A percentile compares a stretch with the other conserved stretches of the same genome.
phyloP scores from a whole-genome alignment of 2,888 invertebrate species.

The Protonemura montana region DNA sequence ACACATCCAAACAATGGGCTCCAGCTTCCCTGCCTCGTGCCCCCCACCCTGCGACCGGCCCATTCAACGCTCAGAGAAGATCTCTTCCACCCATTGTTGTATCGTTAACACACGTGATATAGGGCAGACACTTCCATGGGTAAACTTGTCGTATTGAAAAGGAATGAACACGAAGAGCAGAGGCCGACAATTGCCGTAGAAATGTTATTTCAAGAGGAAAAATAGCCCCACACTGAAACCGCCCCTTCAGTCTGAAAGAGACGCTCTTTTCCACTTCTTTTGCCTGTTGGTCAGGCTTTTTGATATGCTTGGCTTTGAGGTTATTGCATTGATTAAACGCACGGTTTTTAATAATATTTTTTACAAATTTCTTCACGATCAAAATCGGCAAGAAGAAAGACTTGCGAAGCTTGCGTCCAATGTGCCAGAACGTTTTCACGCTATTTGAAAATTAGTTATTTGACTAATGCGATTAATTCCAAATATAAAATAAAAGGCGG shows the following conservation, averaged over 20 bases:
- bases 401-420: too few species aligned
- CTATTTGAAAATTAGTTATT: neutral
- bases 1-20: slow-evolving; percentile 13
- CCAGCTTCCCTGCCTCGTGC: slow-evolving; percentile 5
- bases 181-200: slow-evolving; percentile 34
- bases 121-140: slow-evolving; percentile 36
- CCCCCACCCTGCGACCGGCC: neutral
- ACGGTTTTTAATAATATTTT: too few species aligned
- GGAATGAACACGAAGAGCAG: slow-evolving; percentile 8
- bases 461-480: neutral
- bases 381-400: too few species aligned
- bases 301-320: too few species aligned
- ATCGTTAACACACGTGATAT: slow-evolving; percentile 40
- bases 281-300: too few species aligned
- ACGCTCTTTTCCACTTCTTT: neutral
- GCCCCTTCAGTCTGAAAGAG: neutral
- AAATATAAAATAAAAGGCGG: neutral
- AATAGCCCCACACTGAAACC: slow-evolving; percentile 3
- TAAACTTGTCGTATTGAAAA: slow-evolving; percentile 29
- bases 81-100: slow-evolving; percentile 37
- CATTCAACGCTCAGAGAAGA: slow-evolving; percentile 29
- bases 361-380: too few species aligned
- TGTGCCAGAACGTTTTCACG: too few species aligned
- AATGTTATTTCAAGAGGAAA: slow-evolving; percentile 29
- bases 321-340: too few species aligned